A percentile compares a stretch with the other conserved stretches of the same genome.
Conservation (phyloP, 1,140 invertebrate species). For the Steinernema feltiae region DNA sequence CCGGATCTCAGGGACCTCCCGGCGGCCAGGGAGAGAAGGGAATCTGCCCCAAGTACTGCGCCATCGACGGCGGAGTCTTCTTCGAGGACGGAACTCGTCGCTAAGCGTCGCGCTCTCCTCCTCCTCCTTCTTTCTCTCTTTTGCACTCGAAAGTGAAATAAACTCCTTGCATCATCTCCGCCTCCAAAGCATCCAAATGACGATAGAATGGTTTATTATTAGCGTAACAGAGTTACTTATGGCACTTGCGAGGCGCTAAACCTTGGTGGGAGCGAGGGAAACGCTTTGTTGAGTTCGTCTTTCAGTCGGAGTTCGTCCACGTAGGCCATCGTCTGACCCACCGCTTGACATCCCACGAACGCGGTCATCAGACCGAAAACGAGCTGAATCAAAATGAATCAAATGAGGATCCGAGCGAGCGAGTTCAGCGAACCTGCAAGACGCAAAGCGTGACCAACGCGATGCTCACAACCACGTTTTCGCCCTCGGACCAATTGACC, state of each 20-base stretch:
- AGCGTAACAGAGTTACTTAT: constrained; percentile 5
- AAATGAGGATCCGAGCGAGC: neutral
- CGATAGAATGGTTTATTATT: neutral
- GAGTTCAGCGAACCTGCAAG: neutral
- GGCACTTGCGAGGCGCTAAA: neutral
- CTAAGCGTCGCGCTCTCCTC: too few species aligned
- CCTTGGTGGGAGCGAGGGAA: neutral
- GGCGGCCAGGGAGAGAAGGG: constrained; percentile 45
- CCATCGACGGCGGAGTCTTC: constrained; percentile 52
- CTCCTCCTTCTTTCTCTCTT: too few species aligned
- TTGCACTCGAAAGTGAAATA: neutral
- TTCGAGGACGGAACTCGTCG: constrained; percentile 51
- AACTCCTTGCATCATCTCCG: neutral
- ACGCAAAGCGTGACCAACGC: neutral
- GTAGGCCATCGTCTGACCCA: neutral
- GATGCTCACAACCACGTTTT: neutral
- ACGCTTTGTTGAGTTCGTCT: neutral
- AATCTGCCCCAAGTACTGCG: constrained; percentile 54
- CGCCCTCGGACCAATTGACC: neutral
- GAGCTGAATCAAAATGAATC: neutral
- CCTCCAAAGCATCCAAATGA: neutral
- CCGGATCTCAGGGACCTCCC: constrained; percentile 31
- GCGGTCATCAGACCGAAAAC: neutral
- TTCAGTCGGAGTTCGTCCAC: neutral
- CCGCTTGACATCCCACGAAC: neutral